phyloP scores from a whole-genome alignment of 2,888 invertebrate genomes.

The Pharmacophagus antenor region DNA sequence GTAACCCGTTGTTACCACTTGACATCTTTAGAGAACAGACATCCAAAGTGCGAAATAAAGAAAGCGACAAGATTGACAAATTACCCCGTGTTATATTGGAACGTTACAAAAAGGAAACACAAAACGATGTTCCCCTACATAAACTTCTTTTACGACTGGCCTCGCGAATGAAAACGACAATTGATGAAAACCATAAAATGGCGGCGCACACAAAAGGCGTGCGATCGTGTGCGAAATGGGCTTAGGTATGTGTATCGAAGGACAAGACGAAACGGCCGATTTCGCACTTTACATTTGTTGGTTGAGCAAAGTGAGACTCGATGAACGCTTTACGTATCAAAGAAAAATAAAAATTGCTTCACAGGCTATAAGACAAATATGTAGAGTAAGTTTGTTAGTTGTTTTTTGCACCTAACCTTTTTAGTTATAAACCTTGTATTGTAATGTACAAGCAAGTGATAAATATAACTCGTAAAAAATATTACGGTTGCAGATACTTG shows the following conservation, averaged over 20 bases:
- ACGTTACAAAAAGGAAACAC: slow-evolving; percentile 22
- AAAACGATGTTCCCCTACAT: slow-evolving; percentile 26
- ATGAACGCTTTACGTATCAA: neutral
- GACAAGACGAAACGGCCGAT: slow-evolving; percentile 27
- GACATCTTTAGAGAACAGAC: neutral
- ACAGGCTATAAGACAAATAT: too few relatives aligned
- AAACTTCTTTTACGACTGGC: slow-evolving; percentile 32
- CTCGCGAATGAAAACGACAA: slow-evolving; percentile 34
- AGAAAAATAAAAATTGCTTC: too few relatives aligned
- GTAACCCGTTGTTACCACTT: neutral
- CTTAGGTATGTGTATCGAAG: slow-evolving; percentile 26
- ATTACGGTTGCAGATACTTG: too few relatives aligned
- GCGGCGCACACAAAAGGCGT: slow-evolving; percentile 32
- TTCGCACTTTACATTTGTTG: slow-evolving; percentile 26
- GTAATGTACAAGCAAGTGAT: too few relatives aligned
- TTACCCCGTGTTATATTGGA: slow-evolving; percentile 21
- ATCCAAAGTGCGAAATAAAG: neutral
- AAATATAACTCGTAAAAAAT: too few relatives aligned
- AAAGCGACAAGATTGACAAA: slow-evolving; percentile 22
- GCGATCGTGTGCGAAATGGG: slow-evolving; percentile 34
- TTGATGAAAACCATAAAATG: slow-evolving; percentile 37
- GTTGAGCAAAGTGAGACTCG: slow-evolving; percentile 2
- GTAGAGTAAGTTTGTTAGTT: too few relatives aligned
- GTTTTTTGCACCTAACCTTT: too few relatives aligned
- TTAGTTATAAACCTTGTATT: too few relatives aligned